Conservation (phyloP, 2,797 vertebrate species). For the Nyctalus aviator region DNA sequence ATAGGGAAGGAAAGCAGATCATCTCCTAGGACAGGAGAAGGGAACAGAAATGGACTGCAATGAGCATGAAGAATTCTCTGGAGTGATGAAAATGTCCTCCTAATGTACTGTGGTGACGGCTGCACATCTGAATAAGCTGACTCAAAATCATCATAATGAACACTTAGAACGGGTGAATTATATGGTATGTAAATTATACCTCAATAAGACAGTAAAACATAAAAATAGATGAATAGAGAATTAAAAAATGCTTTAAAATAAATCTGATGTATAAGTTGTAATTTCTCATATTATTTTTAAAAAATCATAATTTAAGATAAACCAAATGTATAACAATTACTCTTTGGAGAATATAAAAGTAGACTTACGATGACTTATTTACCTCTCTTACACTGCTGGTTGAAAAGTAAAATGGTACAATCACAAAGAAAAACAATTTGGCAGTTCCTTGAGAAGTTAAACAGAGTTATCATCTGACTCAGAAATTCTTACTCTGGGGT, state of each 20-base stretch:
- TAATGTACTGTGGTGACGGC: neutral
- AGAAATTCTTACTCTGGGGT: slow-evolving; percentile 9
- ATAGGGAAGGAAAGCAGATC: neutral
- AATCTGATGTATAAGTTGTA: neutral
- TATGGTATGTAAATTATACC: neutral
- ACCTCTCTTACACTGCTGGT: neutral
- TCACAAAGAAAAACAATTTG: neutral
- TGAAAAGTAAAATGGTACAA: neutral
- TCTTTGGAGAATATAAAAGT: neutral
- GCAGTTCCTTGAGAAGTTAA: slow-evolving; percentile 26
- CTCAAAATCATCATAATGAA: neutral
- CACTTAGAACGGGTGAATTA: neutral
- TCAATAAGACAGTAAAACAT: neutral
- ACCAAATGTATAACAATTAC: neutral
- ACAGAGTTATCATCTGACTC: neutral
- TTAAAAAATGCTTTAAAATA: neutral
- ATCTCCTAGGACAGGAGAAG: neutral
- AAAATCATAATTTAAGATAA: slow-evolving; percentile 35
- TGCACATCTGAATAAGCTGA: neutral
- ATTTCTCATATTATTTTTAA: slow-evolving; percentile 21
- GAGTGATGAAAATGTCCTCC: neutral
- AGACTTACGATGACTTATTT: neutral
- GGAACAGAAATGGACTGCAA: neutral
- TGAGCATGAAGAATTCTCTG: neutral
- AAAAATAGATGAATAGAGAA: neutral